A percentile compares a stretch with the other conserved stretches of the same genome.
Conservation (phyloP, 2,797 vertebrate species). For the Phrynocephalus forsythii region DNA sequence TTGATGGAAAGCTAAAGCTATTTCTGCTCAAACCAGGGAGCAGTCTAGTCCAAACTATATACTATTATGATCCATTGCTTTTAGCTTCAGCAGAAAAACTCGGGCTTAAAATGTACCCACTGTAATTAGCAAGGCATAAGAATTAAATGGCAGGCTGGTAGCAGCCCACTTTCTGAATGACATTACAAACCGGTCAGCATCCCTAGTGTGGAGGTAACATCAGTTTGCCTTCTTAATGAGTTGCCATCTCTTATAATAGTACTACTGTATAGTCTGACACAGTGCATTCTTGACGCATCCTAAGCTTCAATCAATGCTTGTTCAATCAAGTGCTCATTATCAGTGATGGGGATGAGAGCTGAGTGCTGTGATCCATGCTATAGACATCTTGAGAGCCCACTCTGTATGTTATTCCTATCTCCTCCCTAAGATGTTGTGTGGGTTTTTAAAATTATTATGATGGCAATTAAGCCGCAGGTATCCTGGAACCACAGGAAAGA, state of each 20-base stretch:
- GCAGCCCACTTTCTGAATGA: too few species aligned
- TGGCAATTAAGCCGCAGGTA: background rate
- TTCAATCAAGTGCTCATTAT: background rate
- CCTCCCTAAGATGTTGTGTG: too few species aligned
- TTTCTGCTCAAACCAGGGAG: background rate
- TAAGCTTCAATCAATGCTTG: background rate
- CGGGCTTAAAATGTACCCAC: background rate
- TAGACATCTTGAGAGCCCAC: background rate
- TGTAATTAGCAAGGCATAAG: background rate
- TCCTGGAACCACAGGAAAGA: conserved; percentile 1
- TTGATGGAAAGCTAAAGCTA: background rate
- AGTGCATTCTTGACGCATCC: background rate
- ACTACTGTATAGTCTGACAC: background rate
- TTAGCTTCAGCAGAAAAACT: background rate
- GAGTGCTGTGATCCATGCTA: background rate
- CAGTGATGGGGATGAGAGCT: background rate
- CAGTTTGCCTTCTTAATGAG: background rate
- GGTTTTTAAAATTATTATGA: too few species aligned
- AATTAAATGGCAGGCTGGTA: background rate
- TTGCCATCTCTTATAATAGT: too few species aligned
- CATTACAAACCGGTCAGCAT: too few species aligned
- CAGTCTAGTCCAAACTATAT: background rate
- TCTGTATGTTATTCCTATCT: background rate
- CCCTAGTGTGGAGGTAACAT: background rate
- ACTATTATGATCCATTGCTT: background rate